Conservation (phyloP, 1,140 invertebrate genomes). For the Schlechtendalia chinensis region DNA sequence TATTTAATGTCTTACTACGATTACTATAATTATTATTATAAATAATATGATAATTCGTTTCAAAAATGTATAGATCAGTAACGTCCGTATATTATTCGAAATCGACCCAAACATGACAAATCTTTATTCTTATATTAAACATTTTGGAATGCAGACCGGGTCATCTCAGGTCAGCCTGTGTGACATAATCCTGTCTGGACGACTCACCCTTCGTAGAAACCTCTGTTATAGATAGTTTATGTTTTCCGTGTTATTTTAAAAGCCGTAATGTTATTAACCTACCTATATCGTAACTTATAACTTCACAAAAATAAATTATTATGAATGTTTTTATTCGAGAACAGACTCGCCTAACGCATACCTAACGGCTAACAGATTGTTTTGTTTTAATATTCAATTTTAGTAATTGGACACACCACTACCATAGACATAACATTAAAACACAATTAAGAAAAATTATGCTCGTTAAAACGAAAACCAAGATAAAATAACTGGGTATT, state of each 20-base stretch:
- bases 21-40: not conserved
- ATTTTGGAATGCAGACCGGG: conserved; percentile 43
- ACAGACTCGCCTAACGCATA: not conserved
- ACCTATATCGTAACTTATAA: not conserved
- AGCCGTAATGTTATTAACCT: not conserved
- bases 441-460: not conserved
- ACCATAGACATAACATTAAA: not conserved
- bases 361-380: not conserved
- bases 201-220: conserved; percentile 21
- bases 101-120: not conserved
- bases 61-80: not conserved
- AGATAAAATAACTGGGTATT: conserved; percentile 17
- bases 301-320: conserved; percentile 6
- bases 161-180: conserved; percentile 32
- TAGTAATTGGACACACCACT: not conserved
- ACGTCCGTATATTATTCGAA: not conserved
- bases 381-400: not conserved
- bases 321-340: not conserved
- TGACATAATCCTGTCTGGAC: conserved; percentile 42
- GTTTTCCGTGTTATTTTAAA: not conserved
- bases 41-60: conserved; percentile 9
- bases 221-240: not conserved
- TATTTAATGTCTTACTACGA: not conserved
- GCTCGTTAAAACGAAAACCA: not conserved
- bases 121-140: conserved; percentile 14